phyloP scores from a whole-genome alignment of 2,797 vertebrate genomes.

The Alcedo atthis region DNA sequence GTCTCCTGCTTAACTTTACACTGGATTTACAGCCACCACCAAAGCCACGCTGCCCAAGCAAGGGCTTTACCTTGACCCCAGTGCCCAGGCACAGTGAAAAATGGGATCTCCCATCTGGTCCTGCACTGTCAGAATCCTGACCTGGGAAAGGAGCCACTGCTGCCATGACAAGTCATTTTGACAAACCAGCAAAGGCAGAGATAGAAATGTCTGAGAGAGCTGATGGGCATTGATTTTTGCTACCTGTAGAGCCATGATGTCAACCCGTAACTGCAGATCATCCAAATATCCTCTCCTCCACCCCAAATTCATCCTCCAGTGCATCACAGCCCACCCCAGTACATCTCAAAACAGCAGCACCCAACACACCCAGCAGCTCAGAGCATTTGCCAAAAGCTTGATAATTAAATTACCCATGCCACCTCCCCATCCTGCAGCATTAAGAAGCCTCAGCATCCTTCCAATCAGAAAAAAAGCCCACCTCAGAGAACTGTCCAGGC shows the following conservation, averaged over 20 bases:
- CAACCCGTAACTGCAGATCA: background rate
- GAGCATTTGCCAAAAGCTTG: background rate
- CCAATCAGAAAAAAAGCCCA: background rate
- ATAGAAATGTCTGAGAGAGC: background rate
- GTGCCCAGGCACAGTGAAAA: background rate
- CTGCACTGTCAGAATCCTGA: background rate
- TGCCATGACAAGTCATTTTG: background rate
- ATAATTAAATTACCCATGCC: background rate
- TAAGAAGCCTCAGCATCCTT: conserved; percentile 13
- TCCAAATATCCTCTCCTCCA: background rate
- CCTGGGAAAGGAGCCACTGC: background rate
- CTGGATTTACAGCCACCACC: background rate
- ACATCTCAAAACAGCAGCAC: background rate
- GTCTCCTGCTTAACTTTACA: background rate
- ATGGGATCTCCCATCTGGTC: background rate
- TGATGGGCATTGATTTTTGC: conserved; percentile 13
- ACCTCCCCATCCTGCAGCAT: background rate
- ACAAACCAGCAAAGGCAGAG: background rate
- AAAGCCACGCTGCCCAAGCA: background rate
- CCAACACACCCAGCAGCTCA: background rate
- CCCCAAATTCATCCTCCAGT: background rate
- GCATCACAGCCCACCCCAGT: background rate
- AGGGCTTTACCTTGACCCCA: background rate
- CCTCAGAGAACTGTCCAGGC: conserved; percentile 23
- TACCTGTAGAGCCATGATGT: conserved; percentile 33